Conservation (phyloP, 2,113 vertebrate genomes). For the Hassar affinis region DNA sequence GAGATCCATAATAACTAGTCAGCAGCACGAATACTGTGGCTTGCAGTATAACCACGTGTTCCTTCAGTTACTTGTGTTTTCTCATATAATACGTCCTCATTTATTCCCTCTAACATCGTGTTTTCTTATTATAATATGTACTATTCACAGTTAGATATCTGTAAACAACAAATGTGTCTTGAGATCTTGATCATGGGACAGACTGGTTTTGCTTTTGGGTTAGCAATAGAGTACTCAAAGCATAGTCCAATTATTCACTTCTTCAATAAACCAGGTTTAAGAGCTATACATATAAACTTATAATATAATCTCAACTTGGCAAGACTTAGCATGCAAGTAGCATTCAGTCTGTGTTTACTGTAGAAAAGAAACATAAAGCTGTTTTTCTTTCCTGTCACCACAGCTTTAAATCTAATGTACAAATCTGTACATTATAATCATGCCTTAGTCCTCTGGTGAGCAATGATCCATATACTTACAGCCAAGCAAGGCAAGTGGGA, state of each 20-base stretch:
- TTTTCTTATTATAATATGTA: neutral
- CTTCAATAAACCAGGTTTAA: neutral
- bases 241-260: neutral
- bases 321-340: conserved; percentile 4
- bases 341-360: neutral
- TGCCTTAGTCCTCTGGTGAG: conserved; percentile 1
- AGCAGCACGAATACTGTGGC: conserved; percentile 21
- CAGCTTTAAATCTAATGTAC: neutral
- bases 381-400: conserved; percentile 1
- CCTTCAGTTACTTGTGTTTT: conserved; percentile 33
- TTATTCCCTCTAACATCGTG: neutral
- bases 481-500: conserved; percentile 19
- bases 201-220: neutral
- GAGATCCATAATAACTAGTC: conserved; percentile 42
- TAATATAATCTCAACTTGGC: neutral
- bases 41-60: conserved; percentile 37
- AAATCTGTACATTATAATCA: neutral
- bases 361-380: conserved; percentile 5
- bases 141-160: neutral
- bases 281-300: conserved; percentile 2
- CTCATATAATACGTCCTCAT: conserved; percentile 11
- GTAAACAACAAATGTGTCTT: neutral
- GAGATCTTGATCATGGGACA: neutral
- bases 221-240: neutral
- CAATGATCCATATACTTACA: conserved; percentile 15